Conservation (phyloP, 2,888 invertebrate genomes). For the Agonum fuliginosum region DNA sequence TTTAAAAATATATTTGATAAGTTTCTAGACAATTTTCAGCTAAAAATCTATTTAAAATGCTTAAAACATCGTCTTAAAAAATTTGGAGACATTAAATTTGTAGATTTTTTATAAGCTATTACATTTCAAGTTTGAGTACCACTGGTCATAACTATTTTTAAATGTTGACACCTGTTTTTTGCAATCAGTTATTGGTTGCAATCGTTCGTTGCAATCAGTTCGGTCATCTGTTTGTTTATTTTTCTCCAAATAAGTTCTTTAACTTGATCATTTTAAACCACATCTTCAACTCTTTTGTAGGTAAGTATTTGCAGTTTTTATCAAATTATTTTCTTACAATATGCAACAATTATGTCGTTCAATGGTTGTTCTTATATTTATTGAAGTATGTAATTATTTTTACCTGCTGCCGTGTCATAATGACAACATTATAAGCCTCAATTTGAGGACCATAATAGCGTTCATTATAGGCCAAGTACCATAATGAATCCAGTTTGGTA, state of each 20-base stretch:
- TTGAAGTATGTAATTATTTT: too few species aligned
- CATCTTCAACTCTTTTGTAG: too few species aligned
- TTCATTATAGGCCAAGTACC: too few species aligned
- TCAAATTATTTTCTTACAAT: not conserved
- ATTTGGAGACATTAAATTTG: not conserved
- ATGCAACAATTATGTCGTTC: too few species aligned
- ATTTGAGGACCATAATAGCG: too few species aligned
- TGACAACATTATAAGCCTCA: too few species aligned
- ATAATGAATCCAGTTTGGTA: too few species aligned
- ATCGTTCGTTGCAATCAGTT: slow-evolving; percentile 20
- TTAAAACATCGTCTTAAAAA: not conserved
- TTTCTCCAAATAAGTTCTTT: not conserved
- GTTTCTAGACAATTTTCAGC: not conserved
- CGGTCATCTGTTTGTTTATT: not conserved
- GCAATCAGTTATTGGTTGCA: too few species aligned
- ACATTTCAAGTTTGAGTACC: slow-evolving; percentile 18
- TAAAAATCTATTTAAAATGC: not conserved
- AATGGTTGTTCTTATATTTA: too few species aligned
- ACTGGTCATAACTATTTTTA: slow-evolving; percentile 28
- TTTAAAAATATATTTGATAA: not conserved
- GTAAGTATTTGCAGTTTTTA: slow-evolving; percentile 20
- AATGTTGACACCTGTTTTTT: slow-evolving; percentile 4
- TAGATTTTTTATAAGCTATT: not conserved
- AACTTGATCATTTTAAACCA: too few species aligned
- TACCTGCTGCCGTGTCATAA: too few species aligned